A percentile compares a stretch with the other conserved stretches of the same genome.
These are phyloP conservation scores for Turritopsis rubra DNA, from an alignment of 30 jellyfish, hydroid and myxozoan species.

Conservation along the genomic window DNA sequence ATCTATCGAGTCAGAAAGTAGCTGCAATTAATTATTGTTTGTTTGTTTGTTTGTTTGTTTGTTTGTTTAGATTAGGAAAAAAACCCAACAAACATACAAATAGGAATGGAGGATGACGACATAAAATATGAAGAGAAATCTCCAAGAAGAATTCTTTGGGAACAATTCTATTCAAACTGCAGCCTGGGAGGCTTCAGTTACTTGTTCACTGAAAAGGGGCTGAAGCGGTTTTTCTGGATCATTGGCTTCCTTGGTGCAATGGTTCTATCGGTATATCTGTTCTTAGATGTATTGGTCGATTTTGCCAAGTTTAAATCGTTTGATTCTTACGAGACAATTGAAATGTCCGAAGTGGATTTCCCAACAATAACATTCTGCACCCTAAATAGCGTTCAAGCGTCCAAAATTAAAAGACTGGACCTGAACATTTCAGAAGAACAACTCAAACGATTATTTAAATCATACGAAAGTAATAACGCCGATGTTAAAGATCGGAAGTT, in stretches of 20 bases:
- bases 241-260: background rate
- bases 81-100: no score
- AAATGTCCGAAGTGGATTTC: background rate
- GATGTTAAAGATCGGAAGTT: no score
- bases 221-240: background rate
- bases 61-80: no score
- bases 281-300: background rate
- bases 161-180: background rate
- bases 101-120: background rate
- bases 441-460: background rate
- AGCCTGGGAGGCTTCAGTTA: background rate
- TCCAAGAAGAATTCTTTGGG: background rate
- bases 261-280: background rate
- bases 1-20: no score
- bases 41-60: no score
- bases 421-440: background rate
- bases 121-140: background rate
- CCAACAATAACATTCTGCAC: background rate
- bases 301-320: background rate
- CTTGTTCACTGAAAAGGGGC: background rate
- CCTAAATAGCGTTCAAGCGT: background rate
- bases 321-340: background rate
- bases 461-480: background rate
- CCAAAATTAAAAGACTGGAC: background rate
- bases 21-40: no score